A percentile compares a stretch with the other conserved stretches of the same genome.
Evolutionary conservation across 2,797 vertebrate genomes (phyloP).

Genomic region (Coregonus suidteri): DNA sequence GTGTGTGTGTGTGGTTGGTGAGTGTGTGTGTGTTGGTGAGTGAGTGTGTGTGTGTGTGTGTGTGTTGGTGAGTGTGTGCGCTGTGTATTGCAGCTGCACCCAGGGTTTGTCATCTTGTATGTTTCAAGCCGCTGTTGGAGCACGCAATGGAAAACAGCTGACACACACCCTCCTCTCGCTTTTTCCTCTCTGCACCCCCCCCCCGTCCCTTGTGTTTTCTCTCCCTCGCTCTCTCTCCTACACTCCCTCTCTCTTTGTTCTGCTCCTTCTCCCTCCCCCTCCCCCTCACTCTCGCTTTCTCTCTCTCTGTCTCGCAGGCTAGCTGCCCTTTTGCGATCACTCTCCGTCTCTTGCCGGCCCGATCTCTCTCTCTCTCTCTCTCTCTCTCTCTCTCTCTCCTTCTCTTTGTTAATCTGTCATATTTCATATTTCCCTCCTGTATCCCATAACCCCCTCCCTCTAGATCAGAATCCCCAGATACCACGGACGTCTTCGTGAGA

Average conservation of each 20-base stretch:
- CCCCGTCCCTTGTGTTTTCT: conserved; percentile 1
- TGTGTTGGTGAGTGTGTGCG: conserved; percentile 22
- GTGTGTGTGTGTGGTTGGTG: conserved; percentile 6
- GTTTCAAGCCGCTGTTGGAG: conserved; percentile 40
- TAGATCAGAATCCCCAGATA: background rate
- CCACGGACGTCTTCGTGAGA: conserved; percentile 14
- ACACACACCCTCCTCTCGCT: conserved; percentile 9
- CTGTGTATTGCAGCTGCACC: conserved; percentile 9
- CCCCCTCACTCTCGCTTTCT: conserved; percentile 24
- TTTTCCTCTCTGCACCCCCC: background rate
- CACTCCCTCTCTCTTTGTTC: conserved; percentile 13
- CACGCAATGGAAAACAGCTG: conserved; percentile 50
- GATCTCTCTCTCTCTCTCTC: conserved; percentile 38
- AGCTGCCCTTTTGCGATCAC: no score
- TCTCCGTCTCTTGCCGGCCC: conserved; percentile 11
- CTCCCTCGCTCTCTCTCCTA: background rate
- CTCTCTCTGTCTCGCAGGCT: conserved; percentile 28
- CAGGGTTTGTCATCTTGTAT: conserved; percentile 1
- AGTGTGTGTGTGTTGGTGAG: background rate
- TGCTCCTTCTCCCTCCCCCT: conserved; percentile 31
- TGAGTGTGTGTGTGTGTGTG: background rate
- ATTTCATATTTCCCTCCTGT: background rate
- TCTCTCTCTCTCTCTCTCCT: conserved; percentile 37
- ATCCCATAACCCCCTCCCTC: conserved; percentile 12
- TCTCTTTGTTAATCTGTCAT: conserved; percentile 36